Evolutionary conservation across 2,888 invertebrate genomes (phyloP), one percentile per base, ranked within the genome.

Genomic region (Agrilus biguttatus): DNA sequence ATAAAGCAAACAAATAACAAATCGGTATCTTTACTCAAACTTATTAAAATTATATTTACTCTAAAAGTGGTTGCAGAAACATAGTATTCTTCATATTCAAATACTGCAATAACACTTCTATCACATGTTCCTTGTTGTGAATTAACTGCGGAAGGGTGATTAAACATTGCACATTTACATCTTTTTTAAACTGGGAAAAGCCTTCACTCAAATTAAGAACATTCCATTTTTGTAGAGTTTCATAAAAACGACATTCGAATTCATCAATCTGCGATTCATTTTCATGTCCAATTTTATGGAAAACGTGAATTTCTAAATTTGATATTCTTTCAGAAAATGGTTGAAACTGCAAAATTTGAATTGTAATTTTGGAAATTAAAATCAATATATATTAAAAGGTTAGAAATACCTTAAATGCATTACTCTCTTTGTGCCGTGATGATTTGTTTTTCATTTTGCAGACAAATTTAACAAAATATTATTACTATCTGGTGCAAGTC

Each of bases 311-410:
- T 60, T 90, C 86, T 45, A 95, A 84, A 51, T 82, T 78, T 53
- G 81, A 77, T 35, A 96, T 81, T 42, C 91, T 77, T 53, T 93
- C 90, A 17, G 83, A 78, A 67, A 96, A 95, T 6, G 86, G 80
- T 63, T 85, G 76, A 61, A 88, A 90, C 89, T 90, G 62, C 43
- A 73, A 70, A 49, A 50, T 8, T 37, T 14, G 46, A 40, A 50
- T 43, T 21, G 6, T 3, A 6, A 44, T 44, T n/a, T n/a, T n/a
- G n/a, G n/a, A 39, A 21, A 28, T 33, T 42, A 45, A 40, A 40
- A 41, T 17, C 2, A 17, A 4, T 39, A 12, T 32, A 13, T n/a
- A 13, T 34, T 8, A 45, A 47, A 35, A 36, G 34, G 10, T 37
- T 37, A 34, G 12, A 47, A 66, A 65, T 71, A 86, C 87, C 69